phyloP scores from a whole-genome alignment of 2,113 vertebrate genomes.

The Calcarius ornatus region DNA sequence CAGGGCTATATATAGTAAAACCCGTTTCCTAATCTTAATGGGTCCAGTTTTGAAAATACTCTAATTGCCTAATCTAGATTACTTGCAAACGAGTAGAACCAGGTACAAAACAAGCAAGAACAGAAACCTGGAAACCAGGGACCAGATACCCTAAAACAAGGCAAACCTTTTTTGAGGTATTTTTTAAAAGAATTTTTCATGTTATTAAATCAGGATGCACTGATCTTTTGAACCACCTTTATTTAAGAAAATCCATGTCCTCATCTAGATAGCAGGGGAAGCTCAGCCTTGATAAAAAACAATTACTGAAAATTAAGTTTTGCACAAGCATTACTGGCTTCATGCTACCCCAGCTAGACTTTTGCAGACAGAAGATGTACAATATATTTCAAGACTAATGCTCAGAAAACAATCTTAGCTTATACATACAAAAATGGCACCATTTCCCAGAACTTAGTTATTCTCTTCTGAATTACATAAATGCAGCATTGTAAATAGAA shows the following conservation, averaged over 20 bases:
- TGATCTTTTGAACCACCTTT: neutral
- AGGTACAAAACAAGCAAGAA: neutral
- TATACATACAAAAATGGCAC: neutral
- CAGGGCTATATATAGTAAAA: slow-evolving; percentile 36
- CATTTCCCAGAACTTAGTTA: neutral
- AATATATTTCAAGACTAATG: neutral
- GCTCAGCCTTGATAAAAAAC: neutral
- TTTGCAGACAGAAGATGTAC: neutral
- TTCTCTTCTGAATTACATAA: neutral
- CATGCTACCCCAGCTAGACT: neutral
- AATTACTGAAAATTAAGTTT: neutral
- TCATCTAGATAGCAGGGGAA: neutral
- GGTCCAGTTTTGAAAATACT: neutral
- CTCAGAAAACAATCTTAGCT: neutral
- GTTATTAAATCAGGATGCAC: neutral
- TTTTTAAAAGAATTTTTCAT: neutral
- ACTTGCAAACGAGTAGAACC: neutral
- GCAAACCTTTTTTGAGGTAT: neutral
- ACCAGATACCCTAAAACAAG: neutral
- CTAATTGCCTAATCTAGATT: slow-evolving; percentile 32
- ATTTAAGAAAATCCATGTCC: neutral
- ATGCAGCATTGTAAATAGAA: neutral
- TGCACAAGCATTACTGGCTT: neutral
- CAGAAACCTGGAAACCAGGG: neutral
- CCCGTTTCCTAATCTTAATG: slow-evolving; percentile 2